Percentiles rank a stretch among this genome's conserved stretches.
These are phyloP conservation scores for Neria commutata DNA, from an alignment of 2,888 invertebrate species.

Conservation along the genomic window DNA sequence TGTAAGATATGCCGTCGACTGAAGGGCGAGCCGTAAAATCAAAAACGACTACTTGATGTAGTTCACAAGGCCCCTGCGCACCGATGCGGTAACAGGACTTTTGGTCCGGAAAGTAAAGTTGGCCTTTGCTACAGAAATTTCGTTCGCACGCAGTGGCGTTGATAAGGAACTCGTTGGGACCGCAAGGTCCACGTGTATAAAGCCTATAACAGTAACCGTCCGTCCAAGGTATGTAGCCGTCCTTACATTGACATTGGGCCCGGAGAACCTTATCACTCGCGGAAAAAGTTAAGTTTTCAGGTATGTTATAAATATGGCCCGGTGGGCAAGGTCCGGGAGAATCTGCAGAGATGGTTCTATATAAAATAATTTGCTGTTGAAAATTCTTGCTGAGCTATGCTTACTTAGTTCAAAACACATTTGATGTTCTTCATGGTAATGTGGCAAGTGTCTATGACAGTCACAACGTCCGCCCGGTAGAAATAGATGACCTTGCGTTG, in stretches of 20 bases:
- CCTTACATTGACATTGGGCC: slow-evolving; percentile 74
- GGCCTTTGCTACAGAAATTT: slow-evolving; percentile 76
- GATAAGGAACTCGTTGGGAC: slow-evolving; percentile 70
- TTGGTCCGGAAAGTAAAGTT: slow-evolving; percentile 76
- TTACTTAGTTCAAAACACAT: slow-evolving; percentile 79
- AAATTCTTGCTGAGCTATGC: neutral
- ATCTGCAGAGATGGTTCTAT: slow-evolving; percentile 62
- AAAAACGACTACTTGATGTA: slow-evolving; percentile 77
- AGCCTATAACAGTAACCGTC: slow-evolving; percentile 77
- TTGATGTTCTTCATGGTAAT: slow-evolving; percentile 72
- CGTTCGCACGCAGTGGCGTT: slow-evolving; percentile 72
- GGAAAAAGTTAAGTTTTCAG: slow-evolving; percentile 47
- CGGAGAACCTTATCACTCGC: slow-evolving; percentile 35
- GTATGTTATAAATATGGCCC: slow-evolving; percentile 74
- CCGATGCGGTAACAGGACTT: slow-evolving; percentile 81
- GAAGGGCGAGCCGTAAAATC: slow-evolving; percentile 81
- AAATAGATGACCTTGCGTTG: slow-evolving; percentile 76
- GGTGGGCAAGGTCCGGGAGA: slow-evolving; percentile 75
- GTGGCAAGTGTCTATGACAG: slow-evolving; percentile 73
- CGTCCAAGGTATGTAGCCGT: slow-evolving; percentile 70
- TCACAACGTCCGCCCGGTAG: slow-evolving; percentile 76
- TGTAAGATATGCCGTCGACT: slow-evolving; percentile 80
- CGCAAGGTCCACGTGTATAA: slow-evolving; percentile 81
- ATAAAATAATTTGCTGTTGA: neutral
- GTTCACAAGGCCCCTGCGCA: slow-evolving; percentile 75